phyloP scores from a whole-genome alignment of 2,797 vertebrate genomes.

The Eidolon dupreanum region DNA sequence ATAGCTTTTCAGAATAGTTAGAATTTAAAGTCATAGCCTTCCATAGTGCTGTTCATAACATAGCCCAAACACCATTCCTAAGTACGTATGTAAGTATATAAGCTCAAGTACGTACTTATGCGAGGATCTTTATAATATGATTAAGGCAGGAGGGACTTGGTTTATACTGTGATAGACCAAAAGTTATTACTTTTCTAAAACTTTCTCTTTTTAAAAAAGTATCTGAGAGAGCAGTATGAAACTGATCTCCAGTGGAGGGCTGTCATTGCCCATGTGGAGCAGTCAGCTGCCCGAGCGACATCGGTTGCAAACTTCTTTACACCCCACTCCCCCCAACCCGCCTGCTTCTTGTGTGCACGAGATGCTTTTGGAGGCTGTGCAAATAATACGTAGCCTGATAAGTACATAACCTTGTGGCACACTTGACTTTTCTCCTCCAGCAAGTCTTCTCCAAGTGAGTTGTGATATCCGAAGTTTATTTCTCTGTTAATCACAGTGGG shows the following conservation, averaged over 20 bases:
- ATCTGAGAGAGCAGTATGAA: neutral
- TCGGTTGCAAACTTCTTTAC: neutral
- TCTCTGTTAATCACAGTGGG: neutral
- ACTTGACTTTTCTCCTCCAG: neutral
- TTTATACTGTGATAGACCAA: neutral
- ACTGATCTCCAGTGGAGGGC: neutral
- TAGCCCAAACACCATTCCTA: neutral
- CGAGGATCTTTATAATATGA: neutral
- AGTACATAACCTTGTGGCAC: neutral
- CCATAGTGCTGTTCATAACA: neutral
- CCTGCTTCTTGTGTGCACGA: neutral
- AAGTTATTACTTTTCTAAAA: neutral
- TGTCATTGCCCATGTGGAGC: neutral
- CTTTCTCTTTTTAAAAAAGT: neutral
- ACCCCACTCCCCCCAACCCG: neutral
- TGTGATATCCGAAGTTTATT: slow-evolving; percentile 5
- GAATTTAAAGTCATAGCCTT: neutral
- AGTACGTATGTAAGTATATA: neutral
- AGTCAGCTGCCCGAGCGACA: neutral
- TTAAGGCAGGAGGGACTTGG: neutral
- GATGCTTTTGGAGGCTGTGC: neutral
- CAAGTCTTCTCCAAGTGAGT: neutral
- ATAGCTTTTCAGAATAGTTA: neutral
- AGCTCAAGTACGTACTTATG: neutral
- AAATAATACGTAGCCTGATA: neutral